These are phyloP conservation scores for Emydoidea blandingii DNA, from an alignment of 2,797 vertebrate species.

Conservation along the genomic window DNA sequence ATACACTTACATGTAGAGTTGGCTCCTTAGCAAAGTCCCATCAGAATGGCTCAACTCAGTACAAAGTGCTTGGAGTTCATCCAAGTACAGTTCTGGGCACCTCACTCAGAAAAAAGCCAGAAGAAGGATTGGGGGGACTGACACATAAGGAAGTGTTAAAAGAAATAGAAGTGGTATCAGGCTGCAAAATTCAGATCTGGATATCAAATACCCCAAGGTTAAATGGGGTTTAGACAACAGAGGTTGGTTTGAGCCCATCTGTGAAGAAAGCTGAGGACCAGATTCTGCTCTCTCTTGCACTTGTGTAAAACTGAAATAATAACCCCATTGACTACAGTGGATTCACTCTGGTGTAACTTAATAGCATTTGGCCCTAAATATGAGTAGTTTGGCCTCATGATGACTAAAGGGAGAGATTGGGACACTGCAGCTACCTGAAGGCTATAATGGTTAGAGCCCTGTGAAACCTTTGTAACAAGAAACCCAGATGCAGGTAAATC, in stretches of 20 bases:
- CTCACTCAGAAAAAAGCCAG: not conserved
- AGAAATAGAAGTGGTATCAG: not conserved
- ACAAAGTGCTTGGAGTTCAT: no score
- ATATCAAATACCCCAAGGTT: not conserved
- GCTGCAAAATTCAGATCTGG: not conserved
- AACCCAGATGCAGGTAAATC: constrained; percentile 37
- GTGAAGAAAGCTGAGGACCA: not conserved
- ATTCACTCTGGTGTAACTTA: not conserved
- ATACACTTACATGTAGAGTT: not conserved
- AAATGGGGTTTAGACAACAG: not conserved
- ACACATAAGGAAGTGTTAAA: not conserved
- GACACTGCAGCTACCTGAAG: constrained; percentile 29
- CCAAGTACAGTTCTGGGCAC: not conserved
- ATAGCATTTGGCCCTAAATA: not conserved
- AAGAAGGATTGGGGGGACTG: not conserved
- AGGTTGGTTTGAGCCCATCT: not conserved
- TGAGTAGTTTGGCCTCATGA: not conserved
- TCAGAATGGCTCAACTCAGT: not conserved
- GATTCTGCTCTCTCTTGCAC: not conserved
- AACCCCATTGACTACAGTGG: not conserved
- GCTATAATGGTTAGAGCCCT: constrained; percentile 52
- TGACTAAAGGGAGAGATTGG: constrained; percentile 20
- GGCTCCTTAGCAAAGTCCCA: not conserved
- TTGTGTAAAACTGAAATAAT: not conserved
- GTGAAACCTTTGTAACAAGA: constrained; percentile 45